These are phyloP conservation scores for Pseudochaenichthys georgianus DNA, from an alignment of 2,797 vertebrate genomes.

Conservation along the genomic window DNA sequence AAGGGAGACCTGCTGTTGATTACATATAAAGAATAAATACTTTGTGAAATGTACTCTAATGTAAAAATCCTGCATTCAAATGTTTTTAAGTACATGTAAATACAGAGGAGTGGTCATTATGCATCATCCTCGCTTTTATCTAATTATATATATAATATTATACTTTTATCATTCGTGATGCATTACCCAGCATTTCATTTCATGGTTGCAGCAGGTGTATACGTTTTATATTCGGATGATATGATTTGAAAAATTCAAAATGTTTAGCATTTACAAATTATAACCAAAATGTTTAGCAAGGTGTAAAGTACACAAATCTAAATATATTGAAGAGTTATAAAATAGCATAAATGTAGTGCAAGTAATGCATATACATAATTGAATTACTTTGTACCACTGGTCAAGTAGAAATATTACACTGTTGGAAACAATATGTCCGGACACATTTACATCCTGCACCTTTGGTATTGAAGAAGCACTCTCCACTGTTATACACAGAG, in stretches of 20 bases:
- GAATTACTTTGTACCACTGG: not conserved
- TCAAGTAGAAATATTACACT: not conserved
- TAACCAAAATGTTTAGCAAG: not conserved
- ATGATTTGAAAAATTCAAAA: not conserved
- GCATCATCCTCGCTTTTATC: not conserved
- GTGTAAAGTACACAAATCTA: not conserved
- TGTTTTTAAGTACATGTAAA: too few species aligned
- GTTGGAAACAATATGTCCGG: not conserved
- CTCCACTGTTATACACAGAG: constrained; percentile 76
- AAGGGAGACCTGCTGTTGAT: too few species aligned
- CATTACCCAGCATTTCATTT: not conserved
- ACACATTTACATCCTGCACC: constrained; percentile 60
- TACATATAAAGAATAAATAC: not conserved
- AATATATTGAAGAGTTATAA: not conserved
- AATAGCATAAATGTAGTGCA: not conserved
- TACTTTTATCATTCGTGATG: not conserved
- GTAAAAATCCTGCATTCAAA: not conserved
- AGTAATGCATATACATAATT: too few species aligned
- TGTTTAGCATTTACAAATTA: not conserved
- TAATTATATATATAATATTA: not conserved
- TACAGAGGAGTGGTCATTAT: not conserved
- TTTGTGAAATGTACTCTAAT: not conserved
- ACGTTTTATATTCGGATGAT: not conserved
- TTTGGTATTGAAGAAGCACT: constrained; percentile 87
- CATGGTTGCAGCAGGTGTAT: not conserved